These are phyloP conservation scores for Tokudaia muenninki DNA, from an alignment of 2,797 vertebrate genomes.

Conservation along the genomic window DNA sequence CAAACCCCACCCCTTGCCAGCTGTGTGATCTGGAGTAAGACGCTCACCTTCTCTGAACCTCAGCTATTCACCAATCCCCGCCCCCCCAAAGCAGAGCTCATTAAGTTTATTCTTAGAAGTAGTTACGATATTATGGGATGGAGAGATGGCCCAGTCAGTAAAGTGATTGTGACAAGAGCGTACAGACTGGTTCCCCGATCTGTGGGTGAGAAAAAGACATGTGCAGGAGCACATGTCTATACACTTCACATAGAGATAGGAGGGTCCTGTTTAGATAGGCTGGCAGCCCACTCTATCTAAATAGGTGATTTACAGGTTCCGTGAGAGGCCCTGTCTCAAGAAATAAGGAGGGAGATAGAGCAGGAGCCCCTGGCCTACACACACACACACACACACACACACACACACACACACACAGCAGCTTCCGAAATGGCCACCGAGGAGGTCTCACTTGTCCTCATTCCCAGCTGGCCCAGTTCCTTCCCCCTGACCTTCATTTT, in stretches of 20 bases:
- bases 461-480: background rate
- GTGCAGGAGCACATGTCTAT: background rate
- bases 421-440: background rate
- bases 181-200: background rate
- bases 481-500: slow-evolving; percentile 34
- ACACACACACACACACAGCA: too few species aligned
- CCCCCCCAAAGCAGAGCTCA: background rate
- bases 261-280: too few species aligned
- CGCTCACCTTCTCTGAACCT: background rate
- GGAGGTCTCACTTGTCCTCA: background rate
- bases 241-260: background rate
- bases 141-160: background rate
- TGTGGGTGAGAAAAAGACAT: background rate
- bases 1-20: background rate
- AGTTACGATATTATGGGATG: rapidly evolving
- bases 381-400: too few species aligned
- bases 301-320: background rate
- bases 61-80: background rate
- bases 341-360: background rate
- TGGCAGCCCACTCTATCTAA: background rate
- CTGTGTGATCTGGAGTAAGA: background rate
- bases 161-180: too few species aligned
- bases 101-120: background rate
- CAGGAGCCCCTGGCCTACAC: background rate
- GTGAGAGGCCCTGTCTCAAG: background rate